Evolutionary conservation across 2,888 invertebrate species (phyloP), one percentile per base, ranked within the genome.

Genomic region (Bruchidius siliquastri): DNA sequence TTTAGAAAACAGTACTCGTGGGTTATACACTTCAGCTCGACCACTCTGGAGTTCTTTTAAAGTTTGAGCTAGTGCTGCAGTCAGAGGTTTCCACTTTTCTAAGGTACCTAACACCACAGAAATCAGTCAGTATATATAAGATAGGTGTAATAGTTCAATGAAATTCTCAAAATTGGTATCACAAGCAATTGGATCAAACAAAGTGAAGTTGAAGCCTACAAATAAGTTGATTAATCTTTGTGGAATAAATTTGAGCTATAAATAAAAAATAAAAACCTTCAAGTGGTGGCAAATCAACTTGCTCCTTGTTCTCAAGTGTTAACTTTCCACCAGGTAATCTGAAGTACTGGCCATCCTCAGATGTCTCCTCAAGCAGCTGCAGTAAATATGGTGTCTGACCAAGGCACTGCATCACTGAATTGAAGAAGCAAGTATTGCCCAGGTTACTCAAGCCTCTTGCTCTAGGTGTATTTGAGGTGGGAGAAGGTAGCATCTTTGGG

Each of bases 381-480:
- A 92, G 86, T 78, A 94, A 87, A 85, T 92, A 95, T 0, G 95
- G 95, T 2, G 96, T 96, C 85, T 95, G 95, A 1, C 94, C 94
- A 81, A 97, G 88, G 84, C 96, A 96, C 88, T 98, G 98, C 89
- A 98, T 91, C 10, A 98, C 97, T 26, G 98, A 96, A 88, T 98
- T 98, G 85, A 98, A 97, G 87, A 97, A 98, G 85, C 98, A 98
- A 0, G 98, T 98, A 85, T 98, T 98, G 71, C 98, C 98, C 83
- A 98, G 88, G 88, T 98, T 98, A 72, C 90, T 90, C 68, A 98
- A 88, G 0, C 98, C 98, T 87, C 96, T 88, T 0, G 92, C 91
- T 68, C 91, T 87, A 0, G 90, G 90, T 75, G 90, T 74, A 69
- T 74, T 76, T 71, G 76, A 76, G 66, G 21, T 69, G 67, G 69